Percentiles rank a stretch among this genome's conserved stretches.
Evolutionary conservation across 2,797 vertebrate genomes (phyloP).

Genomic region (Hoplostethus atlanticus): DNA sequence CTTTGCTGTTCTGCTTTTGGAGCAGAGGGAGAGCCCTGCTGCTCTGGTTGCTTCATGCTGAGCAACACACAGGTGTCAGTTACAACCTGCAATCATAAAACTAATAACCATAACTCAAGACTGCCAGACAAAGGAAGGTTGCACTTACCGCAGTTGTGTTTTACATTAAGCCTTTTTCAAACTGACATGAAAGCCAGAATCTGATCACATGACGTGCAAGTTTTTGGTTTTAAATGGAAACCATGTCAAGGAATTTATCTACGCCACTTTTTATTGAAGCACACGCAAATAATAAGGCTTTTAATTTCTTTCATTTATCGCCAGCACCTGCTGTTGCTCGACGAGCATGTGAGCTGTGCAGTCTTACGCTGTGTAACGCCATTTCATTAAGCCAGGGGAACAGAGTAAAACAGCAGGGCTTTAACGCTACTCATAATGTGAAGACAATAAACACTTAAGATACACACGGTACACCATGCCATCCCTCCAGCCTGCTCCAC

Average conservation of each 20-base stretch:
- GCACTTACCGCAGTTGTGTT: neutral
- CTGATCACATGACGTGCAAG: too few species aligned
- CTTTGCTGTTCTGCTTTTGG: neutral
- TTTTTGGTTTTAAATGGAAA: neutral
- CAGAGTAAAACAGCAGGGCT: neutral
- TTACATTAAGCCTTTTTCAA: neutral
- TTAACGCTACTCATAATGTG: constrained; percentile 46
- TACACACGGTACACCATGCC: neutral
- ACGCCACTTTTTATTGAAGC: neutral
- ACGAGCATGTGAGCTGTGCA: neutral
- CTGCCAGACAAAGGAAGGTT: neutral
- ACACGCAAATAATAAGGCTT: neutral
- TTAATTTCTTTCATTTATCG: neutral
- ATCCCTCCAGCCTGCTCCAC: neutral
- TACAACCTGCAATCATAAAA: neutral
- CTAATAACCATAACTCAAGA: neutral
- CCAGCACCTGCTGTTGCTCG: neutral
- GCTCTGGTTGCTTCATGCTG: constrained; percentile 14
- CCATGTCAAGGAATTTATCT: neutral
- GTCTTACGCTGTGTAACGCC: neutral
- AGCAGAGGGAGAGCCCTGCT: constrained; percentile 1
- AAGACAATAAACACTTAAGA: constrained; percentile 45
- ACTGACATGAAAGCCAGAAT: neutral
- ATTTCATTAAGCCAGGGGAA: constrained; percentile 23
- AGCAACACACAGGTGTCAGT: neutral